A percentile compares a stretch with the other conserved stretches of the same genome.
These are phyloP conservation scores for Drosophila truncata DNA, from an alignment of 1,140 invertebrate species.

Conservation along the genomic window DNA sequence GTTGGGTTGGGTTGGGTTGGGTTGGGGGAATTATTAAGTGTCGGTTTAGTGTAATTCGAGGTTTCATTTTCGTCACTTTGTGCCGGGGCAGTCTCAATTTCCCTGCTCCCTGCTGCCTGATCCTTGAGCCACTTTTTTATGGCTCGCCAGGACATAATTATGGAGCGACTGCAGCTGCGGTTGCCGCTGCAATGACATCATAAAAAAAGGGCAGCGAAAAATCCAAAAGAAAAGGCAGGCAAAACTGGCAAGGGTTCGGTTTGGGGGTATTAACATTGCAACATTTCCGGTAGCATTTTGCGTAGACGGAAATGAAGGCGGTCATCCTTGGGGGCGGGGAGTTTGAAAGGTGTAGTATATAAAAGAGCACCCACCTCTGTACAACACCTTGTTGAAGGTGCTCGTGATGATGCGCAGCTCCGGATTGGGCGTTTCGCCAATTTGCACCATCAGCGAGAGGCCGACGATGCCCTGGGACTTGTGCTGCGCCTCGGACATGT, in stretches of 20 bases:
- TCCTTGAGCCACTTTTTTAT: slow-evolving; percentile 65
- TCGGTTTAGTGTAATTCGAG: slow-evolving; percentile 83
- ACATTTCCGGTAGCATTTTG: slow-evolving; percentile 75
- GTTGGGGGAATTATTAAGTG: slow-evolving; percentile 76
- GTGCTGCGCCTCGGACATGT: slow-evolving; percentile 97
- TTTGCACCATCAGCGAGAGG: slow-evolving; percentile 97
- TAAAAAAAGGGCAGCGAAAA: slow-evolving; percentile 57
- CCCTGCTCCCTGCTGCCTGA: slow-evolving; percentile 25
- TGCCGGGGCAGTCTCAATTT: slow-evolving; percentile 66
- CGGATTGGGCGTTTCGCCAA: slow-evolving; percentile 93
- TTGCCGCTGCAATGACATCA: slow-evolving; percentile 70
- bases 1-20: background rate
- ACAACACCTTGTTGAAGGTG: slow-evolving; percentile 93
- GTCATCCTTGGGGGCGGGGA: background rate
- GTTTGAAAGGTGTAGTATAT: background rate
- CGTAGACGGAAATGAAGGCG: slow-evolving; percentile 72
- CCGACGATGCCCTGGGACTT: slow-evolving; percentile 96
- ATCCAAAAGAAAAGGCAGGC: slow-evolving; percentile 2
- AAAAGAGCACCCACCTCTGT: slow-evolving; percentile 88
- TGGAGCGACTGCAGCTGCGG: slow-evolving; percentile 44
- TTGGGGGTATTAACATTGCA: slow-evolving; percentile 48
- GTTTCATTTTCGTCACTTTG: slow-evolving; percentile 83
- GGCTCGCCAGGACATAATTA: slow-evolving; percentile 71
- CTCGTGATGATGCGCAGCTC: slow-evolving; percentile 95
- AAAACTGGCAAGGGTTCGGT: slow-evolving; percentile 29